phyloP scores from a whole-genome alignment of 2,797 vertebrate genomes.

The Lacerta viridis region DNA sequence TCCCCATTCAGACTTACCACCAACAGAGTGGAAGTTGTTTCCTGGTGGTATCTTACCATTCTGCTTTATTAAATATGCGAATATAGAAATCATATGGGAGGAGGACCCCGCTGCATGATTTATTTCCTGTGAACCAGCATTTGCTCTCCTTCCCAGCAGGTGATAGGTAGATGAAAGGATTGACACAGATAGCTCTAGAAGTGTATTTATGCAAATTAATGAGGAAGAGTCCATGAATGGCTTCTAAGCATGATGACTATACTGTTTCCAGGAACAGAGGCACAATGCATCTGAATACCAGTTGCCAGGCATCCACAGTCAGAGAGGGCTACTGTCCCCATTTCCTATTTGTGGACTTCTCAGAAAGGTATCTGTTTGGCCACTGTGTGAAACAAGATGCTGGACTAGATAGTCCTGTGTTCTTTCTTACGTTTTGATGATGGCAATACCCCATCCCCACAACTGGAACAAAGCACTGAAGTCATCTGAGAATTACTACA shows the following conservation, averaged over 20 bases:
- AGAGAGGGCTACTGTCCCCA: not conserved
- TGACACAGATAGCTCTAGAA: not conserved
- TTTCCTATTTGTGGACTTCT: not conserved
- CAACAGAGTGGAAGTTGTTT: not conserved
- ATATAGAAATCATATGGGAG: not conserved
- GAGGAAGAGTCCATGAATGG: not conserved
- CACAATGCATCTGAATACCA: too few species aligned
- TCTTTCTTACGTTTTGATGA: not conserved
- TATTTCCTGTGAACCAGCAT: not conserved
- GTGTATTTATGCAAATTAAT: too few species aligned
- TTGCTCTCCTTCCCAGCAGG: not conserved
- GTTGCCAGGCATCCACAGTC: not conserved
- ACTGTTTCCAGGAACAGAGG: not conserved
- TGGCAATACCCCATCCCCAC: too few species aligned
- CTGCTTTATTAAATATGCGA: not conserved
- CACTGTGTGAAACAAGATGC: not conserved
- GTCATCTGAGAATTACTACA: not conserved
- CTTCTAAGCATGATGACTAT: not conserved
- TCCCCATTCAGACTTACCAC: not conserved
- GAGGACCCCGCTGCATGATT: not conserved
- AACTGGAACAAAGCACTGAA: not conserved
- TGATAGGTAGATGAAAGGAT: not conserved
- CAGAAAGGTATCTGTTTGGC: not conserved
- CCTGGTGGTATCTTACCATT: not conserved
- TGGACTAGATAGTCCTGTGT: not conserved